Evolutionary conservation across 2,113 vertebrate species (phyloP).

Genomic region (Progne subis): DNA sequence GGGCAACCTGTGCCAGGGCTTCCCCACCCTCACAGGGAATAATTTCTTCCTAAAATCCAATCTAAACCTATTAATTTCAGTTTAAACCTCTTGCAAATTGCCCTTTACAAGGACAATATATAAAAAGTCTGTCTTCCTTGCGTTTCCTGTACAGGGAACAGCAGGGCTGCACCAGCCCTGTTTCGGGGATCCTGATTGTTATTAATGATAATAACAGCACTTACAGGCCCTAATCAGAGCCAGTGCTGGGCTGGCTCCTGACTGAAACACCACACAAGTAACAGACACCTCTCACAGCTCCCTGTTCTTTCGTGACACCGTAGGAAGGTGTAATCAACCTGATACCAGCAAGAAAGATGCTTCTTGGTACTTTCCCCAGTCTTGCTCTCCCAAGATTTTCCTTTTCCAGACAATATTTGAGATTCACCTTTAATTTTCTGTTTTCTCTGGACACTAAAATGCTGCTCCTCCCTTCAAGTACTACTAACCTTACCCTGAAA

Average conservation of each 20-base stretch:
- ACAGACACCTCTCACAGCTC: not conserved
- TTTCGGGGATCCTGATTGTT: not conserved
- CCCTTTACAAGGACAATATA: not conserved
- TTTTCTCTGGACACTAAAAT: not conserved
- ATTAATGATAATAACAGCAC: conserved; percentile 7
- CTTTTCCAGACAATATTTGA: not conserved
- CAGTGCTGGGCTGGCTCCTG: not conserved
- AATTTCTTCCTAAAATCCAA: not conserved
- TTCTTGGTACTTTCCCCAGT: not conserved
- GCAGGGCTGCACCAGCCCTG: not conserved
- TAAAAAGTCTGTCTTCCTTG: not conserved
- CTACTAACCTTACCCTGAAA: not conserved
- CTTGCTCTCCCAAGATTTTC: not conserved
- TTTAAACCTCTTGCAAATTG: not conserved
- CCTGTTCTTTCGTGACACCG: fast-evolving
- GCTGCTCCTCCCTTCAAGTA: not conserved
- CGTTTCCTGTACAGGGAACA: not conserved
- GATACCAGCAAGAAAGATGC: not conserved
- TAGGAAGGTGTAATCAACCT: not conserved
- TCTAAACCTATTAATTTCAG: not conserved
- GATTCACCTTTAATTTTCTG: not conserved
- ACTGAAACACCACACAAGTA: not conserved
- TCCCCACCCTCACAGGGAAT: fast-evolving
- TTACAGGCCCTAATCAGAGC: not conserved
- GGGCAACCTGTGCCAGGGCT: fast-evolving